Base-by-base conservation (phyloP, 2,113 vertebrate species). In the Delphinapterus leucas region DNA sequence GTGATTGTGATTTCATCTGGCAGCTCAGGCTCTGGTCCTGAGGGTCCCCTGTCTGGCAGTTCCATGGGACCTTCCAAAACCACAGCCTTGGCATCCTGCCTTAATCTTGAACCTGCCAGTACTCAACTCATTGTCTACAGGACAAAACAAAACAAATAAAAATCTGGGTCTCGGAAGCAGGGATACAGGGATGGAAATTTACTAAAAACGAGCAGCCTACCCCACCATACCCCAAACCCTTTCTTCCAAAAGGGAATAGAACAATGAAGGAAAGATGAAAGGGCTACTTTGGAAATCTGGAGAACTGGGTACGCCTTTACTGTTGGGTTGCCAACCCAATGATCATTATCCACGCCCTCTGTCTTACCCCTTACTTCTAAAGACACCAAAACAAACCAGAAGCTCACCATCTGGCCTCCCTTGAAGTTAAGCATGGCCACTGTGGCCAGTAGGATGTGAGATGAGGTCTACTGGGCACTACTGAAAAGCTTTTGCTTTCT, bases 251-350 rank as follows among this genome's bases (percentile, higher is more conserved):
- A 23, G 17, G 36, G 13, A 53, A 41, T 28, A 89, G 70, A 70
- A 38, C 76, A 47, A 12, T 44, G 77, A 73, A 25, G 38, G 12
- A 58, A 47, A 23, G 53, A 70, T 12, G 6, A 71, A 67, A 83
- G 83, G 65, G 18, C 25, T 20, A 0, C 7, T 0, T 0, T 13
- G 53, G 79, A 26, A 9, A 41, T 61, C 11, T n/a, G 26, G 26
- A 25, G 77, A 73, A 55, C 1, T 8, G 20, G 21, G 65, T 7
- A 2, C 0, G 0, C 15, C 38, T 18, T 65, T 10, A 23, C 33
- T 55, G 8, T 36, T 53, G 36, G 41, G 13, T 81, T 70, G 36
- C 55, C 61, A 73, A 17, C 26, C 55, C 90, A 36, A 0, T 2
- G 3, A 14, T 12, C 55, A 55, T n/a, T 10, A 1, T 31, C 88